Conservation (phyloP, 2,113 vertebrate genomes). For the Myodes glareolus region DNA sequence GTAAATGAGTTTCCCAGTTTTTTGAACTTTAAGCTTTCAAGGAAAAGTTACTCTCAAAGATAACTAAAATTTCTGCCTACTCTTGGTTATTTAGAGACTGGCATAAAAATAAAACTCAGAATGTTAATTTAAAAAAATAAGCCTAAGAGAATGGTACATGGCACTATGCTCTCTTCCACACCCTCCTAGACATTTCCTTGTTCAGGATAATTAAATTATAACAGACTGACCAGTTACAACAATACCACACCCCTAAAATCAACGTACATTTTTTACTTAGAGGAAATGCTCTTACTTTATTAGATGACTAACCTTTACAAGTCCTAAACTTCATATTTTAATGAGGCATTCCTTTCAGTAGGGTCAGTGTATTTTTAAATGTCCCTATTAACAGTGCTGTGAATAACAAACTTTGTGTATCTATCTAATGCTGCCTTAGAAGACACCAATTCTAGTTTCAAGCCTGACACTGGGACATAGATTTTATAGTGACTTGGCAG, state of each 20-base stretch:
- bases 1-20: neutral
- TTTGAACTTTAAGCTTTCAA: neutral
- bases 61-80: neutral
- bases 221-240: conserved; percentile 2
- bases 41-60: conserved; percentile 37
- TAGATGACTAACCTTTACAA: neutral
- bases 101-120: neutral
- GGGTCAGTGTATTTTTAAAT: neutral
- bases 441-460: neutral
- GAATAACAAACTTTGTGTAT: neutral
- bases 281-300: conserved; percentile 12
- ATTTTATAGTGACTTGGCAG: neutral
- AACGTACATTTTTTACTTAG: conserved; percentile 32
- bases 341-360: neutral
- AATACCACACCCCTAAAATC: conserved; percentile 2
- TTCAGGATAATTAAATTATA: neutral
- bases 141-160: conserved; percentile 25
- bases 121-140: neutral
- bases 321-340: neutral
- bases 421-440: neutral
- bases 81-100: conserved; percentile 14
- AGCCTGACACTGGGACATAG: neutral
- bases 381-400: neutral
- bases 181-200: neutral
- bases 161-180: neutral